Base-by-base conservation (phyloP, 92 coral and sea anemone species). In the Plumapathes pennacea region DNA sequence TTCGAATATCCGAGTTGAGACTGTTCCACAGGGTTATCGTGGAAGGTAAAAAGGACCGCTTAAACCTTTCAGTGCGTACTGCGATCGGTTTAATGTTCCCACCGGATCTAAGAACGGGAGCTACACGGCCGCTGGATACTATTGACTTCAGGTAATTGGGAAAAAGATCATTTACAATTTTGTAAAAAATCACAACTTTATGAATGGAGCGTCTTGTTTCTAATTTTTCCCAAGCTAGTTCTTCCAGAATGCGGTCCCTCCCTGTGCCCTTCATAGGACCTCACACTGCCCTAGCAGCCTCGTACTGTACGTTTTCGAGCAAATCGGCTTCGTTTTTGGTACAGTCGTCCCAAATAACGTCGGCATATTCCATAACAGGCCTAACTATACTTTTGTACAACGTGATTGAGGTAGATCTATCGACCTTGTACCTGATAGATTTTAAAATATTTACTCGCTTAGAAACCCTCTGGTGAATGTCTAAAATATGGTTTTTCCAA, bases 141-240 rank as follows among this genome's bases (percentile, higher is more conserved):
- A 34, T 10, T 23, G 47, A 34, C 23, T 4, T 4, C 6, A 72
- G 28, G 49, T 45, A 50, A 10, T 48, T 19, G 22, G 84, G 84
- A 10, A 64, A 2, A n/a, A 48, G 10, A 26, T 48, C 32, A 14
- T 50, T 41, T 23, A 62, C 78, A 59, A 59, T 60, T 31, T 69
- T 60, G 26, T 49, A 78, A 39, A 52, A 69, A 11, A 9, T 32
- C 27, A 23, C 20, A 4, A 81, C 13, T 31, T 57, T 70, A 46
- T 54, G 74, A 6, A 71, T 47, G 3, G 3, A 25, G 4, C 80
- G 38, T 54, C 88, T 72, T 6, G 66, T 33, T 32, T 36, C 40
- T 10, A 80, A 28, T 4, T 50, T 38, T 15, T 50, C 88, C 69
- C 82, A 74, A 24, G 28, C 67, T 6, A 73, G 60, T 56, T 81